Conservation (phyloP, 2,797 vertebrate genomes). For the Octomys mimax region DNA sequence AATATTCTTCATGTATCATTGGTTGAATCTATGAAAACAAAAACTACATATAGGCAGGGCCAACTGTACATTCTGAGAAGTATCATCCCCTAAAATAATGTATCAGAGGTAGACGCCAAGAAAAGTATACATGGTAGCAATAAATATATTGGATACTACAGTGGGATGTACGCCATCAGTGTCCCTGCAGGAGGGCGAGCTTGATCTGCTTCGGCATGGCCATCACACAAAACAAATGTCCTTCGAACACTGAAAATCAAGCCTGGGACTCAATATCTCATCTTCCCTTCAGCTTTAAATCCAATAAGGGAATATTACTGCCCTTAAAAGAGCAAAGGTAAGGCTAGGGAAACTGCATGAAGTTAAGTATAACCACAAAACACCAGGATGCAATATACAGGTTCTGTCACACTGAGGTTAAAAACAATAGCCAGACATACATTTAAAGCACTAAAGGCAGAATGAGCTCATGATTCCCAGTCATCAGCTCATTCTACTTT, state of each 20-base stretch:
- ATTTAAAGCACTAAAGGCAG: neutral
- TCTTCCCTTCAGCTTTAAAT: neutral
- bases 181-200: neutral
- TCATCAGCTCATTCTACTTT: neutral
- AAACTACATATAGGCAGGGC: neutral
- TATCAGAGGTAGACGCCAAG: constrained; percentile 13
- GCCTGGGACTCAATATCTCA: neutral
- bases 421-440: neutral
- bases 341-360: neutral
- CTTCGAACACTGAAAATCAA: neutral
- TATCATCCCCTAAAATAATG: neutral
- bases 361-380: neutral
- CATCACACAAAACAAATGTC: neutral
- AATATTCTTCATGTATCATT: neutral
- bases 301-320: neutral
- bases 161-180: neutral
- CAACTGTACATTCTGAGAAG: neutral
- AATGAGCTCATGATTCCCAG: neutral
- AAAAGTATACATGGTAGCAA: neutral
- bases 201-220: neutral
- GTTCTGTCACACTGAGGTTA: neutral
- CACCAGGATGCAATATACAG: neutral
- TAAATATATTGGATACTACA: too few species aligned
- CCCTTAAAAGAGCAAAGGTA: neutral
- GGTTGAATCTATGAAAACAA: neutral